Conservation (phyloP, 1,140 invertebrate genomes). For the Drosophila ficusphila region DNA sequence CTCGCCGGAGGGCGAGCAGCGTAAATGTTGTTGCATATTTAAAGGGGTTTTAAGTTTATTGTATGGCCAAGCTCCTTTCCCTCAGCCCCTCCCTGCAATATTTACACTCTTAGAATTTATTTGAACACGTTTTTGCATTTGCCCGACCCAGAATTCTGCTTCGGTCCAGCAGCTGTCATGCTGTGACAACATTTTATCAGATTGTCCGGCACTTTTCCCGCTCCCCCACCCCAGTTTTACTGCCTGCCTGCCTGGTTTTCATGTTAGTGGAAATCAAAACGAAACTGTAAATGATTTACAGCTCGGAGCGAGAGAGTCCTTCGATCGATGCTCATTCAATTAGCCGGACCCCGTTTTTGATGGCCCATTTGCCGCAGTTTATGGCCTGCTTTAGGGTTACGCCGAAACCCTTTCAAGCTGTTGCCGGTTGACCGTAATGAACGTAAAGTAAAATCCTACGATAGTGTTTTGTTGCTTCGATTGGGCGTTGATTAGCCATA, state of each 20-base stretch:
- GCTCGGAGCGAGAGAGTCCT: slow-evolving; percentile 11
- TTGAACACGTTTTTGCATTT: slow-evolving; percentile 66
- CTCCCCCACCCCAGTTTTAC: background rate
- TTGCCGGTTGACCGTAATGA: slow-evolving; percentile 16
- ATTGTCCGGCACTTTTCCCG: slow-evolving; percentile 36
- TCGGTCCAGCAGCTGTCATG: slow-evolving; percentile 59
- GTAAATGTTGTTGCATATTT: slow-evolving; percentile 63
- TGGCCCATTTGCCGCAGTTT: slow-evolving; percentile 44
- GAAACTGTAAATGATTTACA: slow-evolving; percentile 69
- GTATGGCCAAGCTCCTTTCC: background rate
- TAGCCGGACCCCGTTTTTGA: slow-evolving; percentile 37
- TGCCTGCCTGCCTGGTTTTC: slow-evolving; percentile 49
- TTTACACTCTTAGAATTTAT: slow-evolving; percentile 74
- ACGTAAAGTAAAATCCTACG: slow-evolving; percentile 23
- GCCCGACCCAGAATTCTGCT: slow-evolving; percentile 25
- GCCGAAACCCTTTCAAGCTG: slow-evolving; percentile 29
- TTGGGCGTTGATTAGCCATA: slow-evolving; percentile 56
- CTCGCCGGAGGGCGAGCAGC: slow-evolving; percentile 35
- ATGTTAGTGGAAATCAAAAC: slow-evolving; percentile 57
- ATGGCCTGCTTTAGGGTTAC: slow-evolving; percentile 25
- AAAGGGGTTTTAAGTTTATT: slow-evolving; percentile 54
- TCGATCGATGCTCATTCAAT: slow-evolving; percentile 45
- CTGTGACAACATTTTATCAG: slow-evolving; percentile 71
- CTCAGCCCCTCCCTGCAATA: slow-evolving; percentile 39
- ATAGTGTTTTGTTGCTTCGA: slow-evolving; percentile 36